phyloP scores from a whole-genome alignment of 2,797 vertebrate species.

The Smutsia gigantea region DNA sequence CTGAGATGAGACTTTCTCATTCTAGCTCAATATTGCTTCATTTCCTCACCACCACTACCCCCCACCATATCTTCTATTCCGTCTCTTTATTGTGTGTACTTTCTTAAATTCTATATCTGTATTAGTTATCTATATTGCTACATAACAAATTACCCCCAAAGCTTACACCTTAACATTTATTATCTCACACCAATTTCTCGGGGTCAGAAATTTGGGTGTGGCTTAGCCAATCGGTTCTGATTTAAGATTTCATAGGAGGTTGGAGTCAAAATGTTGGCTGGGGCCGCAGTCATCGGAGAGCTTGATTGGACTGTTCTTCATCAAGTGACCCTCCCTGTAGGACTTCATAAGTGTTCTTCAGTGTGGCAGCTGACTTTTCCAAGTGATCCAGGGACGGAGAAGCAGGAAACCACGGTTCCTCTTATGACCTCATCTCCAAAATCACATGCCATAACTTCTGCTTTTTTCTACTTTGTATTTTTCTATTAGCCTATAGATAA shows the following conservation, averaged over 20 bases:
- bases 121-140: not conserved
- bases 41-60: too few relatives aligned
- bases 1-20: not conserved
- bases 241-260: not conserved
- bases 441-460: not conserved
- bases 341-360: not conserved
- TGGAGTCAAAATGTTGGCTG: too few relatives aligned
- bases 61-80: not conserved
- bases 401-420: not conserved
- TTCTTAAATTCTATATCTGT: not conserved
- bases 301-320: not conserved
- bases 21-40: not conserved
- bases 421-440: not conserved
- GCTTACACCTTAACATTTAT: not conserved
- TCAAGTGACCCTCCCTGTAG: not conserved
- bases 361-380: not conserved
- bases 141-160: not conserved
- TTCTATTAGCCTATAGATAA: not conserved
- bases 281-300: not conserved
- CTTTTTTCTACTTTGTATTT: not conserved
- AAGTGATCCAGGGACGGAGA: not conserved
- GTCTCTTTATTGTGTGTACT: not conserved
- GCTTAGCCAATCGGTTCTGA: not conserved
- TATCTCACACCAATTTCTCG: not conserved
- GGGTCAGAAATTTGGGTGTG: not conserved